phyloP scores from a whole-genome alignment of 2,113 vertebrate genomes.

The Tachuris rubrigastra region DNA sequence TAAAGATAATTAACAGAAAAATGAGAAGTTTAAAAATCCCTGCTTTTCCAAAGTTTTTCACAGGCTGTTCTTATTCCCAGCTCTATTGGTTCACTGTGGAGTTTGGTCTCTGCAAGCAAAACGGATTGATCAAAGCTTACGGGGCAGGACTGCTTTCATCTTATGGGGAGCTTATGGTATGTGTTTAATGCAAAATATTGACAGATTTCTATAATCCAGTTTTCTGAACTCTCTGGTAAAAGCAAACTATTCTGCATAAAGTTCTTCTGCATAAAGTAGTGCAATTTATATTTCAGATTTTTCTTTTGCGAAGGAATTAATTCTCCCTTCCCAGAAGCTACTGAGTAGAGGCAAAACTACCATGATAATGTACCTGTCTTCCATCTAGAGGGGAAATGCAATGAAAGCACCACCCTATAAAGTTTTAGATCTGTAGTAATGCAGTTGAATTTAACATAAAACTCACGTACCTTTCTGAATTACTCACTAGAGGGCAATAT shows the following conservation, averaged over 20 bases:
- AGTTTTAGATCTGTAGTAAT: background rate
- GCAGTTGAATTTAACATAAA: background rate
- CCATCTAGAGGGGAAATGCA: background rate
- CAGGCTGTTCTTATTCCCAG: conserved; percentile 32
- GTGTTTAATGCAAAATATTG: background rate
- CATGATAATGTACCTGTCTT: background rate
- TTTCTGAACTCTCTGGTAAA: background rate
- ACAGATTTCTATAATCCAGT: background rate
- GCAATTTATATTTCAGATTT: background rate
- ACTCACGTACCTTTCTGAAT: background rate
- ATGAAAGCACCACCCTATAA: background rate
- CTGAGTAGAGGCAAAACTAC: background rate
- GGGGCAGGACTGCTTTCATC: conserved; percentile 81
- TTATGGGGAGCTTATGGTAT: conserved; percentile 80
- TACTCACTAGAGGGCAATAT: conserved; percentile 67
- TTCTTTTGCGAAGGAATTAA: background rate
- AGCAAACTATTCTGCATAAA: background rate
- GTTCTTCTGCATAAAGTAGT: background rate
- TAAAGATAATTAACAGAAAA: background rate
- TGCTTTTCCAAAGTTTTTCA: background rate
- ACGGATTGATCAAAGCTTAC: conserved; percentile 77
- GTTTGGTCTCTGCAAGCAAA: conserved; percentile 83
- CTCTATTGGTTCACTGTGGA: conserved; percentile 86
- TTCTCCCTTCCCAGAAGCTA: background rate
- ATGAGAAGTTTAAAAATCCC: background rate